Evolutionary conservation across 2,797 vertebrate species (phyloP), one percentile per base, ranked within the genome.

Genomic region (Siniperca obscura): DNA sequence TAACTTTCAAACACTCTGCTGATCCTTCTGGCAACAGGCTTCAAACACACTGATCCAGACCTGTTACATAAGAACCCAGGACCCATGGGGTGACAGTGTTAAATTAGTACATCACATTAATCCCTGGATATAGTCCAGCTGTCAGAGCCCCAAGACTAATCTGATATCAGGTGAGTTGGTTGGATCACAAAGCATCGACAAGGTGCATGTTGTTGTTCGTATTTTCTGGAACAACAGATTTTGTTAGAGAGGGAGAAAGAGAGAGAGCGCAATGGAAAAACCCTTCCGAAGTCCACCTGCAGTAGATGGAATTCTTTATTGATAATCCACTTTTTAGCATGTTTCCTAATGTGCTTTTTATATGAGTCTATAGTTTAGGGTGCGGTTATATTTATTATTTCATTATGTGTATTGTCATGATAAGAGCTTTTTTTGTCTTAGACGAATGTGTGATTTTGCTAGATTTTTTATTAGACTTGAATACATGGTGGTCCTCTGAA

Each of bases 51-150:
- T 36, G 22, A 76, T 7, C 25, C 59, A 40, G 38, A 30, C 59
- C 8, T 22, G 57, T 86, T 82, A 53, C 27, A 22, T 57, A 56
- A 88, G 66, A 61, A 40, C 56, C 55, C 19, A 46, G 76, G 40
- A 70, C 8, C 36, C 50, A 44, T 3, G 36, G 21, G 22, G 72
- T 42, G 25, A 30, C 69, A 3, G 46, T 5, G 3, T 46, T 57
- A 67, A 61, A 55, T 50, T 2, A 46, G 56, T 4, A n/a, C 61
- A 22, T 81, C 46, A 52, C 40, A 74, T 61, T 74, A 82, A 86
- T 79, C 74, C 36, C 38, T 82, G 77, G 64, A 74, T 9, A 21
- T 0, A 19, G 7, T 70, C 68, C 67, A 57, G 36, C 22, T 66
- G 42, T 38, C 27, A 66, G 48, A 64, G 53, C 17, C 27, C 7